Percentiles rank a stretch among this genome's conserved stretches.
Evolutionary conservation across 2,797 vertebrate species (phyloP).

Genomic region (Mormyrops attenuatus): DNA sequence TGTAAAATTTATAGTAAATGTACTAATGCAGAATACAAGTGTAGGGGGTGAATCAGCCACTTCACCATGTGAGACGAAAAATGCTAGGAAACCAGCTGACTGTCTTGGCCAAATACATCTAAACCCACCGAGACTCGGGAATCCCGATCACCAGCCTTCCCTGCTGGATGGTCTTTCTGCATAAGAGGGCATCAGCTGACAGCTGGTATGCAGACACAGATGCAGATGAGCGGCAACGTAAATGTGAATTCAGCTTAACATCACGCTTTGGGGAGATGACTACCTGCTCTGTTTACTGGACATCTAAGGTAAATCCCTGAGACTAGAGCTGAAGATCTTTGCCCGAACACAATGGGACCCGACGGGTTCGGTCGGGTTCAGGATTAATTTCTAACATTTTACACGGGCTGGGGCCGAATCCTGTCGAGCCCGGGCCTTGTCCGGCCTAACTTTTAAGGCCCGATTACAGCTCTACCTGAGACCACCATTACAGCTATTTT

Average conservation of each 20-base stretch:
- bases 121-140: not conserved
- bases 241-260: not conserved
- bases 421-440: too few relatives aligned
- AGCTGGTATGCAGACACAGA: not conserved
- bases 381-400: too few relatives aligned
- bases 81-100: not conserved
- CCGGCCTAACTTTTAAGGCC: too few relatives aligned
- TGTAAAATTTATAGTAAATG: not conserved
- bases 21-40: not conserved
- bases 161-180: not conserved
- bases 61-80: not conserved
- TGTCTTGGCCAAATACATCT: not conserved
- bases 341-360: too few relatives aligned
- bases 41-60: not conserved
- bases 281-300: not conserved
- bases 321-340: not conserved
- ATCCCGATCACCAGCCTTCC: not conserved
- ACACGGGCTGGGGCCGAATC: too few relatives aligned
- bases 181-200: not conserved
- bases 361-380: too few relatives aligned
- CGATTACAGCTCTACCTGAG: not conserved
- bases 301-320: not conserved
- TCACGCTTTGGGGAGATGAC: not conserved
- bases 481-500: not conserved
- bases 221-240: not conserved